Base-by-base conservation (phyloP, 2,113 vertebrate genomes). In the Prolemur simus region DNA sequence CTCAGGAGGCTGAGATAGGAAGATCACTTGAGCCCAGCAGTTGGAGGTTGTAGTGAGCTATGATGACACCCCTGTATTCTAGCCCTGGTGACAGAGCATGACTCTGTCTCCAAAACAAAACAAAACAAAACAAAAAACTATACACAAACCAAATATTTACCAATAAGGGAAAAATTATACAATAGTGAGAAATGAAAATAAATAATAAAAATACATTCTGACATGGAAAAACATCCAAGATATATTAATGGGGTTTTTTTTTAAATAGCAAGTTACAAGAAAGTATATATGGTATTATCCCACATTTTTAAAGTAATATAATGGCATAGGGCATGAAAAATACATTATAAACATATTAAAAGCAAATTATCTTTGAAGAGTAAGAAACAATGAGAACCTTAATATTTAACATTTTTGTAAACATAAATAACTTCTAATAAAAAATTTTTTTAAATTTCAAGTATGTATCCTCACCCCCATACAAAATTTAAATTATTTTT, bases 371-470 rank as follows among this genome's bases (percentile, higher is more conserved):
- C 71, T 49, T 32, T 42, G 32, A 84, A 60, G 47, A 91, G 21
- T 71, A 94, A 95, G 25, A 89, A 60, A 83, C 78, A 96, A 6
- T n/a, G 17, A 78, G 52, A 14, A 91, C 6, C 49, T 81, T 56
- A 34, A 91, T 68, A 87, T 74, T 90, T 87, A 92, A 76, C 8
- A 82, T 71, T 90, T 42, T 58, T 90, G 5, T 78, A 69, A 92
- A 91, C 25, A 89, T 32, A 85, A 89, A 17, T 34, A 87, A 87
- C 25, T 74, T 90, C 6, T 47, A 89, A 86, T 56, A 15, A 37
- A 49, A 86, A 84, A 29, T 77, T 37, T 14, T 66, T 66, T 17
- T 56, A 78, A 76, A 66, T 54, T 68, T 73, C n/a, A 96, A 66
- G 11, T 52, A 52, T 76, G 25, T 29, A 96, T 58, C 47, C 84